Conservation (phyloP, 1,140 invertebrate genomes). For the Xylocopa sonorina region DNA sequence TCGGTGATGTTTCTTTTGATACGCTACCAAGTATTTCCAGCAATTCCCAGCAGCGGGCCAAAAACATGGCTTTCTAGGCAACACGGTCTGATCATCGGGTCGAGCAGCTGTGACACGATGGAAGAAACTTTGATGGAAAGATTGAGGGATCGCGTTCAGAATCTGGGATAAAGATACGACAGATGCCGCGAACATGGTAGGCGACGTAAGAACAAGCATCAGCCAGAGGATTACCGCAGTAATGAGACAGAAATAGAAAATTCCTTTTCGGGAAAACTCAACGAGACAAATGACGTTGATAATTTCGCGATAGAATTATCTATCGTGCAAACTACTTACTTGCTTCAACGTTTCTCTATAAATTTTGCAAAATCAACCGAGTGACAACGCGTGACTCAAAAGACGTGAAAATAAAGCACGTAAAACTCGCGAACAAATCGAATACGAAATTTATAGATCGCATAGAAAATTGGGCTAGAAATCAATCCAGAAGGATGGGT, state of each 20-base stretch:
- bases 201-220: neutral
- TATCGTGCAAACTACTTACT: too few species aligned
- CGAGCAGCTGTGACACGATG: neutral
- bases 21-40: neutral
- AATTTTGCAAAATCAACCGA: too few species aligned
- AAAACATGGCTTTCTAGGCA: neutral
- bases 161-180: neutral
- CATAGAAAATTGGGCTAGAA: neutral
- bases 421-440: too few species aligned
- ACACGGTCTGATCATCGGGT: neutral
- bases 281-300: neutral
- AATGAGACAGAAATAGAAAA: neutral
- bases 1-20: neutral
- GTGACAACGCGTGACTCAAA: too few species aligned
- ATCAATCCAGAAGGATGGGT: neutral
- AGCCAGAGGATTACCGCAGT: too few species aligned
- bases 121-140: neutral
- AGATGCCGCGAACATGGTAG: neutral
- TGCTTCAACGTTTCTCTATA: too few species aligned
- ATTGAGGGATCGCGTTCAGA: neutral
- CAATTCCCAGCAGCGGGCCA: too few species aligned
- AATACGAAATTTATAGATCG: too few species aligned
- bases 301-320: neutral
- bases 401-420: too few species aligned
- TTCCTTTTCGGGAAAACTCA: neutral